Conservation (phyloP, 1,140 invertebrate genomes). For the Tribolium castaneum region DNA sequence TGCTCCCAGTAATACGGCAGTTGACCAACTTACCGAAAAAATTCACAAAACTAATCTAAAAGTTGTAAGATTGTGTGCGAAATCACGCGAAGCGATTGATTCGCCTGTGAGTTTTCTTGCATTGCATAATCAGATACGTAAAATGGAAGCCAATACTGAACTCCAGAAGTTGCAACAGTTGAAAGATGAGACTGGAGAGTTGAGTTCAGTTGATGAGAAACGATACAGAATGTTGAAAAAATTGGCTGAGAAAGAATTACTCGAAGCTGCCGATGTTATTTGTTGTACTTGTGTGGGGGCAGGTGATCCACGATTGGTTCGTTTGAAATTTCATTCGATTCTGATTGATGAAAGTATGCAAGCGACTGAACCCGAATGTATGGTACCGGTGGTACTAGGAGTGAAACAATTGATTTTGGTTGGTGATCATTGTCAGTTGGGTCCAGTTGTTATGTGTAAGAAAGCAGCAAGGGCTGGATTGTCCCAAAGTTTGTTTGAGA, state of each 20-base stretch:
- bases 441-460: slow-evolving; percentile 99
- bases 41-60: slow-evolving; percentile 98
- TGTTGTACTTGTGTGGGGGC: slow-evolving; percentile 99
- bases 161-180: slow-evolving; percentile 95
- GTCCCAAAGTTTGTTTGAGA: slow-evolving; percentile 97
- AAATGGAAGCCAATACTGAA: slow-evolving; percentile 91
- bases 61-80: slow-evolving; percentile 93
- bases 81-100: slow-evolving; percentile 97
- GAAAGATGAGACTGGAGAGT: slow-evolving; percentile 97
- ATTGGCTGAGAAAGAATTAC: slow-evolving; percentile 89
- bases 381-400: slow-evolving; percentile 96
- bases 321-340: slow-evolving; percentile 96
- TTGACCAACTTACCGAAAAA: slow-evolving; percentile 99
- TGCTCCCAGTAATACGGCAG: slow-evolving; percentile 98
- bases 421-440: slow-evolving; percentile 98
- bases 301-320: slow-evolving; percentile 91
- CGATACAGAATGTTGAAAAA: slow-evolving; percentile 93
- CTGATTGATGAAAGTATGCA: slow-evolving; percentile 97
- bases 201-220: slow-evolving; percentile 94
- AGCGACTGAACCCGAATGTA: slow-evolving; percentile 87
- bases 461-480: slow-evolving; percentile 97
- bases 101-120: slow-evolving; percentile 97
- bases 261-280: slow-evolving; percentile 98
- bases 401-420: slow-evolving; percentile 96
- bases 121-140: slow-evolving; percentile 97